Evolutionary conservation across 1,140 invertebrate genomes (phyloP).

Genomic region (Lasioglossum baleicum): DNA sequence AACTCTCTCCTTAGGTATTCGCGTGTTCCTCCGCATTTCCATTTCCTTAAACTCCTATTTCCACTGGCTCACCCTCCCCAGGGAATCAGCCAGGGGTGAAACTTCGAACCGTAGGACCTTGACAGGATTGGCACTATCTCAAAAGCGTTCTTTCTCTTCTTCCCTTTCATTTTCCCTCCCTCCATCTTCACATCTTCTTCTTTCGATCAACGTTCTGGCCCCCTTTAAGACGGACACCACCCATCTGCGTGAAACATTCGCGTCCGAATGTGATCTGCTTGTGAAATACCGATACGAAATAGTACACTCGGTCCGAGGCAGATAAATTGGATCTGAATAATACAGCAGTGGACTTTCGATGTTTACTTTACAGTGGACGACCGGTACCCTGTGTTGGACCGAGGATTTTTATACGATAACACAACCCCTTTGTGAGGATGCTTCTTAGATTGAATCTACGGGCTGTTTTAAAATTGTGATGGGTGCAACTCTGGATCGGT

Average conservation of each 20-base stretch:
- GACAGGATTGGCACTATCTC: slow-evolving; percentile 68
- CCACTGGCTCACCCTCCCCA: slow-evolving; percentile 14
- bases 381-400: too few species aligned
- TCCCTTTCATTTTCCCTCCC: slow-evolving; percentile 31
- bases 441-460: too few species aligned
- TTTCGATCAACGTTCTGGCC: not conserved
- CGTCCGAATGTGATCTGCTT: slow-evolving; percentile 9
- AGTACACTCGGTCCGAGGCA: not conserved
- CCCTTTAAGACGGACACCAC: not conserved
- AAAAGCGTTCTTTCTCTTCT: slow-evolving; percentile 54
- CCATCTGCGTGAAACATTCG: slow-evolving; percentile 21
- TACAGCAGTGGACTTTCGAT: too few species aligned
- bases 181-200: slow-evolving; percentile 18
- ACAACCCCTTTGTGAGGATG: too few species aligned
- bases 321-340: not conserved
- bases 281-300: not conserved
- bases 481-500: too few species aligned
- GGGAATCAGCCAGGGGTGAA: slow-evolving; percentile 32
- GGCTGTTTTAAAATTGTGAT: too few species aligned
- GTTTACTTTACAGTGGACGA: too few species aligned
- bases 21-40: slow-evolving; percentile 48
- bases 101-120: slow-evolving; percentile 43
- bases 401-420: too few species aligned
- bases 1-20: slow-evolving; percentile 19
- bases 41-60: slow-evolving; percentile 64